These are phyloP conservation scores for Nomia melanderi DNA, from an alignment of 1,140 invertebrate genomes.

Conservation along the genomic window DNA sequence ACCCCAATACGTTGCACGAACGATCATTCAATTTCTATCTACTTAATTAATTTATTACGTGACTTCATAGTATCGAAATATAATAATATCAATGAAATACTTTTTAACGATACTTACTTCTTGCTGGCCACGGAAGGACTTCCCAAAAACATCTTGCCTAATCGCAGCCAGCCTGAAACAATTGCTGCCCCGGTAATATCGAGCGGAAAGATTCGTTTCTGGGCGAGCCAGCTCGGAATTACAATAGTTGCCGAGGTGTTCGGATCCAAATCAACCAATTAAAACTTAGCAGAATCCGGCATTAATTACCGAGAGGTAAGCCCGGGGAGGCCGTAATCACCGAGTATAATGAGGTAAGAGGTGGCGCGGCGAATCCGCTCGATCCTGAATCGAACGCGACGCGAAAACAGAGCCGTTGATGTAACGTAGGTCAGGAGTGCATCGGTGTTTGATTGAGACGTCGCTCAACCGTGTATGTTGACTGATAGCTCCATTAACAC, in stretches of 20 bases:
- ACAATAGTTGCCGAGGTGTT: conserved; percentile 2
- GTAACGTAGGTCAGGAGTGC: conserved; percentile 63
- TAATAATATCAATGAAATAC: no score
- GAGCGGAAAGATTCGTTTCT: not conserved
- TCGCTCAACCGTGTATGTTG: conserved; percentile 72
- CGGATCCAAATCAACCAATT: conserved; percentile 14
- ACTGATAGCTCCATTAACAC: conserved; percentile 76
- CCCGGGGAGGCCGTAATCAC: conserved; percentile 35
- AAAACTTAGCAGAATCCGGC: conserved; percentile 38
- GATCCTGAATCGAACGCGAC: conserved; percentile 57
- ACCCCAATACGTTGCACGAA: no score
- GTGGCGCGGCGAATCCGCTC: conserved; percentile 16
- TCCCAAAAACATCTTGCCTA: no score
- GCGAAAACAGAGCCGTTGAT: conserved; percentile 58
- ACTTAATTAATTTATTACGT: no score
- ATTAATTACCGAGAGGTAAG: conserved; percentile 36
- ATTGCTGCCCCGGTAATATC: not conserved
- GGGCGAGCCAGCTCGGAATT: not conserved
- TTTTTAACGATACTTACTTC: no score
- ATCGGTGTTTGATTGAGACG: conserved; percentile 75
- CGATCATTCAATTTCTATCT: no score
- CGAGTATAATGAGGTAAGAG: conserved; percentile 48
- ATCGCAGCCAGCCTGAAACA: no score
- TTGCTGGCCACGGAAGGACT: no score
- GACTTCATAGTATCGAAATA: no score